Evolutionary conservation across 92 coral and sea anemone genomes (phyloP).

Genomic region (Parazoanthus atlanticus): DNA sequence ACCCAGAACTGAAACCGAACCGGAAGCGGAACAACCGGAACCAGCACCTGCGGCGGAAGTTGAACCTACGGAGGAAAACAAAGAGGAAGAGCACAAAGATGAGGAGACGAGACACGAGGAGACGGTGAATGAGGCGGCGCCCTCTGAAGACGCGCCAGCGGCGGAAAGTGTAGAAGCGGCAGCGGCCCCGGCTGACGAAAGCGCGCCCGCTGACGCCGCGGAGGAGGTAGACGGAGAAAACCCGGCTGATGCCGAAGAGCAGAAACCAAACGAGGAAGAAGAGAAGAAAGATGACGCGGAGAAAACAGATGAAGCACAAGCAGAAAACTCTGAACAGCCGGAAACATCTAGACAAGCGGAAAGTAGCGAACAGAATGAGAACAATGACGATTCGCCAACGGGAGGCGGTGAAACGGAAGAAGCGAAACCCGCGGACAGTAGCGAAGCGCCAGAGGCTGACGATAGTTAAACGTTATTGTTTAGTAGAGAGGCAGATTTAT

Average conservation of each 20-base stretch:
- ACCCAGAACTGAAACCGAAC: not conserved
- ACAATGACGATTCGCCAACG: conserved; percentile 11
- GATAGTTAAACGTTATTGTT: not conserved
- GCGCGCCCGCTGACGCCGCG: conserved; percentile 14
- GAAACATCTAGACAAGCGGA: conserved; percentile 19
- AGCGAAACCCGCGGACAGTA: conserved; percentile 43
- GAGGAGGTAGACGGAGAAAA: conserved; percentile 35
- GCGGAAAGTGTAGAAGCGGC: not conserved
- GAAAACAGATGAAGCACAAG: conserved; percentile 22
- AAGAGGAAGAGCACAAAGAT: conserved; percentile 10
- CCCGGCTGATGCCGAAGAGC: conserved; percentile 20
- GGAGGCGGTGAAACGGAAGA: conserved; percentile 38
- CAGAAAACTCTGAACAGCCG: conserved; percentile 2
- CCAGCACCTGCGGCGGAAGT: not conserved
- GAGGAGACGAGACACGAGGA: conserved; percentile 22
- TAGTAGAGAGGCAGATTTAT: not conserved
- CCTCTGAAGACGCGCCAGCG: not conserved
- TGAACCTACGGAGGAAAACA: conserved; percentile 10
- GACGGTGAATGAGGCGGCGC: not conserved
- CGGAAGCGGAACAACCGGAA: conserved; percentile 8
- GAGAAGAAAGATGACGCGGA: conserved; percentile 43
- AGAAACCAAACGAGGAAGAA: conserved; percentile 15
- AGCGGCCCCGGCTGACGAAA: conserved; percentile 6
- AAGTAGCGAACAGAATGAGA: conserved; percentile 28
- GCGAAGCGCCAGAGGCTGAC: conserved; percentile 28